Evolutionary conservation across 2,113 vertebrate species (phyloP), one percentile per base, ranked within the genome.

Genomic region (Siniperca chuatsi): DNA sequence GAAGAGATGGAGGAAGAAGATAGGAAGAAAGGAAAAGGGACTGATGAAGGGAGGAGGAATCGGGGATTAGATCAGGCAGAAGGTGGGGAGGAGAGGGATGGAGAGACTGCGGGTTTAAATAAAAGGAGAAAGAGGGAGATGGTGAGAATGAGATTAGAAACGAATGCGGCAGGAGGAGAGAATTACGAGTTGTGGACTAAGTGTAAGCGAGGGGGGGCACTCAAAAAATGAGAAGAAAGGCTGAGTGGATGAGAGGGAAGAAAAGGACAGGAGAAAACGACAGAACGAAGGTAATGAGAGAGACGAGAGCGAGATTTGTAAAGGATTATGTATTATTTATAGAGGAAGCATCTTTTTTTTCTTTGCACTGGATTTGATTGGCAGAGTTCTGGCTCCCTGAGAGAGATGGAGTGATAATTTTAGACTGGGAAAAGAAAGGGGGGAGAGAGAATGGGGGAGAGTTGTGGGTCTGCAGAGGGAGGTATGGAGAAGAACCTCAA

Each of bases 261-360:
- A 64, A 75, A 83, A 72, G 58, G 86, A 87, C 78, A 46, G 75
- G 78, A 81, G 80, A 83, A 90, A 90, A 75, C 16, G 23, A 91
- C 62, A 78, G 87, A 86, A 91, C 20, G 62, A 84, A 91, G 87
- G 94, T 95, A 94, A 92, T 92, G 90, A 88, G 89, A 85, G 87
- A 93, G 78, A 91, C 65, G 69, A 87, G 70, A 76, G 82, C 8
- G 4, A 91, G 90, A 91, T 93, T 91, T 95, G 93, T 91, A 80
- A 91, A 92, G 94, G 90, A 94, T 95, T 93, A 94, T 95, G 91
- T 92, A 89, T 94, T 96, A 96, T 95, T 95, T 95, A 94, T 95
- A 93, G 86, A 82, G 72, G 54, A 42, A 85, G 78, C 73, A 37
- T 42, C 9, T 72, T 67, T 84, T 90, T 87, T 84, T 83, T 66